Evolutionary conservation across 2,888 invertebrate species (phyloP).

Genomic region (Rotaria magnacalcarata): DNA sequence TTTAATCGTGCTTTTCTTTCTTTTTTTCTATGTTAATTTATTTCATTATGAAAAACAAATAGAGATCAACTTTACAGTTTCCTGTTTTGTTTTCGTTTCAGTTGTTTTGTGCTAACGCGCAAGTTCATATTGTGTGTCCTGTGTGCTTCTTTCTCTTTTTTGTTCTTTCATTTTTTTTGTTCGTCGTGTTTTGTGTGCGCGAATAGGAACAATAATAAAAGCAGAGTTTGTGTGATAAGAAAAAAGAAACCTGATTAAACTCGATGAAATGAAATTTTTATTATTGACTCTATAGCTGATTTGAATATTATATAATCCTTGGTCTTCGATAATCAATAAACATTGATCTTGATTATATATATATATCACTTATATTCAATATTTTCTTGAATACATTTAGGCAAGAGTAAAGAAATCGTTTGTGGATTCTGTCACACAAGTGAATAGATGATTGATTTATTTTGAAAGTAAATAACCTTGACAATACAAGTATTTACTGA

Average conservation of each 20-base stretch:
- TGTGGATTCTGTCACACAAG: too few relatives aligned
- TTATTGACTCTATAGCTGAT: too few relatives aligned
- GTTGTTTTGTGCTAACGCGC: background rate
- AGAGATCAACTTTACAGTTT: background rate
- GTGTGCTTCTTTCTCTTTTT: background rate
- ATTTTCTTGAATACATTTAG: too few relatives aligned
- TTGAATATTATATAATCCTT: too few relatives aligned
- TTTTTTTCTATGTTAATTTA: background rate
- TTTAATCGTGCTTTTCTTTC: background rate
- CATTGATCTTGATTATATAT: too few relatives aligned
- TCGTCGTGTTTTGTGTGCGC: conserved; percentile 26
- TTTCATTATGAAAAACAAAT: background rate
- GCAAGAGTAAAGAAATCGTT: too few relatives aligned
- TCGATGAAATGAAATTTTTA: too few relatives aligned
- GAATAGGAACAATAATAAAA: conserved; percentile 26
- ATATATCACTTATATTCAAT: too few relatives aligned
- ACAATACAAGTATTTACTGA: too few relatives aligned
- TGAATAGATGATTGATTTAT: too few relatives aligned
- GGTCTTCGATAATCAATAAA: too few relatives aligned
- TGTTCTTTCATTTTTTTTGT: background rate
- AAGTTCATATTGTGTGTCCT: background rate
- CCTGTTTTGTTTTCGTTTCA: background rate
- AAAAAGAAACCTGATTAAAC: background rate
- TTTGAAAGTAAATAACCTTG: too few relatives aligned
- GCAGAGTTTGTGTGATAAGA: conserved; percentile 1